Evolutionary conservation across 2,888 invertebrate species (phyloP), one percentile per base, ranked within the genome.

Genomic region (Zaprionus lineosus): DNA sequence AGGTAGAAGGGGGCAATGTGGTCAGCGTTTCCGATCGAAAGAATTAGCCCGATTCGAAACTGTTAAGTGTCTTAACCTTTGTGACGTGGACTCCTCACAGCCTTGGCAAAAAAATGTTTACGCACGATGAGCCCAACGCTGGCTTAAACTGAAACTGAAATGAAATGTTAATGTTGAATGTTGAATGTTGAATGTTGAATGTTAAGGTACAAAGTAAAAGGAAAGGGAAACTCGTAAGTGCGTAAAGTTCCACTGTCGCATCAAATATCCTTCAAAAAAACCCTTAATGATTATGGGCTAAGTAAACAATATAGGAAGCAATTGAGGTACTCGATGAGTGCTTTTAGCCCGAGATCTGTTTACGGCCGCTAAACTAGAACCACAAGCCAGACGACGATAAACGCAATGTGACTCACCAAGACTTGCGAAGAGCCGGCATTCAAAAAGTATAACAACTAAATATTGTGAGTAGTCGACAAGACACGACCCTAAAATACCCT

Each of bases 201-300:
- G 7, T 24, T 18, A 15, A n/a, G 6, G 11, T 1, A 19, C 19
- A n/a, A 26, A 46, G 24, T 28, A 14, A 52, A 63, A 48, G 28
- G 43, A 72, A 81, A 57, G 36, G 60, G 44, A 47, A 64, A 16
- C 12, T 37, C 11, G 28, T 19, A 11, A 1, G 11, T 16, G 29
- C 36, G 19, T 28, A 33, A 57, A 39, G 33, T 60, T 47, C 52
- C 47, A 36, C 36, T 63, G 62, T 69, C 65, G 47, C 39, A 3
- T 18, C 34, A 31, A 11, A 68, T 79, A 75, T 79, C 73, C 84
- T 76, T 85, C 78, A 46, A 43, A 69, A 52, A 69, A 69, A 56
- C 68, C 62, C 73, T 52, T 55, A 52, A 48, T 24, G 50, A 52
- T 51, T 40, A 55, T 55, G 39, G 44, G 12, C 8, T n/a, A 69